Percentiles rank a stretch among this genome's conserved stretches.
Conservation (phyloP, 2,113 vertebrate genomes). For the Daboia siamensis region DNA sequence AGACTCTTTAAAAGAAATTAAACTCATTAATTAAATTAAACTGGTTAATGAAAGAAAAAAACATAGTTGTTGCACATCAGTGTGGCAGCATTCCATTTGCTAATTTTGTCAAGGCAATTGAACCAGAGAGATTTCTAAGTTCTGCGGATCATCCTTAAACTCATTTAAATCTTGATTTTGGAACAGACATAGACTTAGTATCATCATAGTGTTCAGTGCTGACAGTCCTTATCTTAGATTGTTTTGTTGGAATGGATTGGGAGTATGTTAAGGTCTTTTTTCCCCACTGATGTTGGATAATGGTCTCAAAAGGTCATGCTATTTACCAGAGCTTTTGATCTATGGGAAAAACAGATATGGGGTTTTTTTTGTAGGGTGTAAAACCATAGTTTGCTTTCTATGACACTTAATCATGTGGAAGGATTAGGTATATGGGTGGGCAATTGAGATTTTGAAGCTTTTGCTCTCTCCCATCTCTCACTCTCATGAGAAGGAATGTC, state of each 20-base stretch:
- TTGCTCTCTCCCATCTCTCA: neutral
- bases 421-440: neutral
- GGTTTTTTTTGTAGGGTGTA: neutral
- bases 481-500: neutral
- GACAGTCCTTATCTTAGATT: neutral
- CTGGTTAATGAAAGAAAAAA: neutral
- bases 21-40: neutral
- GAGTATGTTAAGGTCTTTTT: neutral
- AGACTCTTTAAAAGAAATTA: neutral
- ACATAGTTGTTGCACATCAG: neutral
- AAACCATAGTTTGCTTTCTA: neutral
- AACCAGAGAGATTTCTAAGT: neutral
- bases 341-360: neutral
- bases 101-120: neutral
- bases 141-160: neutral
- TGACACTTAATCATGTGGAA: neutral
- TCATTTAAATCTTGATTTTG: neutral
- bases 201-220: neutral
- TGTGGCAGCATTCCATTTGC: neutral
- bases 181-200: neutral
- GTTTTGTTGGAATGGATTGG: neutral
- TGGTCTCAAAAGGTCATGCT: neutral
- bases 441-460: neutral
- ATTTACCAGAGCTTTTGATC: neutral
- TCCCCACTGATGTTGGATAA: neutral